These are phyloP conservation scores for Harmothoe impar DNA, from an alignment of 2,888 invertebrate genomes.

Conservation along the genomic window DNA sequence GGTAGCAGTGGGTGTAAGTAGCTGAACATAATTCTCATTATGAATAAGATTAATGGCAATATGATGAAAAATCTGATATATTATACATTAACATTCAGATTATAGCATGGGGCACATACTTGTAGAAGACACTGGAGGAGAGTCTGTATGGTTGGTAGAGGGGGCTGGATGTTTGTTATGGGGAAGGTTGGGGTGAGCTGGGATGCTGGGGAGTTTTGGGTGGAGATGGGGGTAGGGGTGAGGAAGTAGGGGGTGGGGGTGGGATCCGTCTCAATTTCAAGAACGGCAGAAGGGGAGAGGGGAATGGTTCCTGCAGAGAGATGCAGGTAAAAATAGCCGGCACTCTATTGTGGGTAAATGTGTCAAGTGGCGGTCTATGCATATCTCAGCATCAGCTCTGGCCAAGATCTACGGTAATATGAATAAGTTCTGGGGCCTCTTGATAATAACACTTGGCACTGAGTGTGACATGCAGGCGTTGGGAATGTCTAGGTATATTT, in stretches of 20 bases:
- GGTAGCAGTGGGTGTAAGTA: not conserved
- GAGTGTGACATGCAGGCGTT: not conserved
- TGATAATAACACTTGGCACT: conserved; percentile 58
- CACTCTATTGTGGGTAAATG: conserved; percentile 46
- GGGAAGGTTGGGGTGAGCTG: not conserved
- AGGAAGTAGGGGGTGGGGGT: not conserved
- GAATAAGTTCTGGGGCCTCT: conserved; percentile 47
- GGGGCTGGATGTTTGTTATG: too few species aligned
- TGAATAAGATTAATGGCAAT: too few species aligned
- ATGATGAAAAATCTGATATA: too few species aligned
- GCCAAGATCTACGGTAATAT: conserved; percentile 53
- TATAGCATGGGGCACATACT: too few species aligned
- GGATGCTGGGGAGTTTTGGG: not conserved
- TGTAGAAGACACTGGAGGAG: too few species aligned
- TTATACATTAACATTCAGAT: too few species aligned
- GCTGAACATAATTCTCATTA: too few species aligned
- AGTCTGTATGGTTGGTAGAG: too few species aligned
- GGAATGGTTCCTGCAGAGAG: not conserved
- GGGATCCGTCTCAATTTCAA: not conserved
- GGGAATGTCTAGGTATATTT: not conserved
- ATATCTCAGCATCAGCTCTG: not conserved
- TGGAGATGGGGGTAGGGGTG: not conserved
- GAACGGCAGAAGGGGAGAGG: not conserved
- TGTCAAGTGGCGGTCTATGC: conserved; percentile 52
- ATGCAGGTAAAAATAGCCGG: conserved; percentile 43